Percentiles rank a stretch among this genome's conserved stretches.
These are phyloP conservation scores for Zhengitettix transpicula DNA, from an alignment of 2,888 invertebrate genomes.

Conservation along the genomic window DNA sequence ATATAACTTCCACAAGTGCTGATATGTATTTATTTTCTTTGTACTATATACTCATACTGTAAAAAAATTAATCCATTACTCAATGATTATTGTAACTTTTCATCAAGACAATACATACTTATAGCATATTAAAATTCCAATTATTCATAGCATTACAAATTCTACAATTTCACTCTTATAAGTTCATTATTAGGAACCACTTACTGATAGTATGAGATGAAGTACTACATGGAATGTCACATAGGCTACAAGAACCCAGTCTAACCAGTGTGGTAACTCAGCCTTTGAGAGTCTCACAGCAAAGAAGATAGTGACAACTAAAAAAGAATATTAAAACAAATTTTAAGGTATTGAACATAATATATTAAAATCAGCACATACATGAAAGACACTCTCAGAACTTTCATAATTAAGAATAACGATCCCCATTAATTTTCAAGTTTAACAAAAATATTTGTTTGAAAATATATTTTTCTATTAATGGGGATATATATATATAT, in stretches of 20 bases:
- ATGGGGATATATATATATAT: no score
- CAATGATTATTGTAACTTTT: no score
- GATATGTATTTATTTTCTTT: no score
- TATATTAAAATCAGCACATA: neutral
- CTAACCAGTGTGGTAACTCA: slow-evolving; percentile 69
- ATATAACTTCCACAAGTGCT: no score
- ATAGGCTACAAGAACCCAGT: slow-evolving; percentile 76
- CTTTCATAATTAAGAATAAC: neutral
- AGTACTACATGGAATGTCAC: slow-evolving; percentile 78
- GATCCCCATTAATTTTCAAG: neutral
- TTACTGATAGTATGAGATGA: slow-evolving; percentile 73
- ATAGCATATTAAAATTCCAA: neutral
- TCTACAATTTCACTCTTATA: neutral
- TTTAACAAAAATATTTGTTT: neutral
- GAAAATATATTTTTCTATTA: no score
- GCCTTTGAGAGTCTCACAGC: slow-evolving; percentile 75
- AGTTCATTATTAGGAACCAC: slow-evolving; percentile 19
- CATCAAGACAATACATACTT: neutral
- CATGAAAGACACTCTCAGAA: no score
- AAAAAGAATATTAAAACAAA: slow-evolving; percentile 19
- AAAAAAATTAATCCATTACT: no score
- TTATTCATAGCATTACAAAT: neutral
- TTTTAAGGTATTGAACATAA: neutral
- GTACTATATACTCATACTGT: no score
- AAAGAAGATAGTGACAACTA: slow-evolving; percentile 88